phyloP scores from a whole-genome alignment of 2,888 invertebrate genomes.

The Dynastes hyllus region DNA sequence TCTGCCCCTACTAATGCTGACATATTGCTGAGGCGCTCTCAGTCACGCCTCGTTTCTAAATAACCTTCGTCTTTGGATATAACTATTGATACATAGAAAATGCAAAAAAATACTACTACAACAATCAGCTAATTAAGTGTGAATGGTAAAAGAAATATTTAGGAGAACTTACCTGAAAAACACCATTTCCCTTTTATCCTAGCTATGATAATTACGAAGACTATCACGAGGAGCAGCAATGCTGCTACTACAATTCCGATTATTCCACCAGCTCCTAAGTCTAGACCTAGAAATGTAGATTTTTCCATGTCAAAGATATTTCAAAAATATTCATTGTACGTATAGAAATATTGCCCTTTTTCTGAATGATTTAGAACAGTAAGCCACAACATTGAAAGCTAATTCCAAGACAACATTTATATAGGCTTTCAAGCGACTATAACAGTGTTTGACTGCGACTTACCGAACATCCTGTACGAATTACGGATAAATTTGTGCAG shows the following conservation, averaged over 20 bases:
- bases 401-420: slow-evolving; percentile 2
- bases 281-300: slow-evolving; percentile 73
- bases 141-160: not conserved
- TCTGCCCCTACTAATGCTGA: too few species aligned
- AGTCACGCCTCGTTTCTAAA: too few species aligned
- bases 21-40: too few species aligned
- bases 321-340: too few species aligned
- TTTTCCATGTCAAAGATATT: too few species aligned
- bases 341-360: slow-evolving; percentile 21
- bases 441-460: slow-evolving; percentile 44
- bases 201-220: slow-evolving; percentile 82
- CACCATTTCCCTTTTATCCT: slow-evolving; percentile 90
- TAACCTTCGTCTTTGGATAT: too few species aligned
- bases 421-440: too few species aligned
- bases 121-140: slow-evolving; percentile 1
- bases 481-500: slow-evolving; percentile 61
- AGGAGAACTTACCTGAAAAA: slow-evolving; percentile 83
- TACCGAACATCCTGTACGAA: slow-evolving; percentile 57
- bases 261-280: slow-evolving; percentile 83
- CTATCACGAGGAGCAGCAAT: slow-evolving; percentile 77
- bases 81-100: not conserved
- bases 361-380: not conserved
- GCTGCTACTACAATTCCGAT: slow-evolving; percentile 85
- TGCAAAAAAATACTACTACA: not conserved
- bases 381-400: not conserved